Conservation (phyloP, 2,888 invertebrate genomes). For the Chrysolina americana region DNA sequence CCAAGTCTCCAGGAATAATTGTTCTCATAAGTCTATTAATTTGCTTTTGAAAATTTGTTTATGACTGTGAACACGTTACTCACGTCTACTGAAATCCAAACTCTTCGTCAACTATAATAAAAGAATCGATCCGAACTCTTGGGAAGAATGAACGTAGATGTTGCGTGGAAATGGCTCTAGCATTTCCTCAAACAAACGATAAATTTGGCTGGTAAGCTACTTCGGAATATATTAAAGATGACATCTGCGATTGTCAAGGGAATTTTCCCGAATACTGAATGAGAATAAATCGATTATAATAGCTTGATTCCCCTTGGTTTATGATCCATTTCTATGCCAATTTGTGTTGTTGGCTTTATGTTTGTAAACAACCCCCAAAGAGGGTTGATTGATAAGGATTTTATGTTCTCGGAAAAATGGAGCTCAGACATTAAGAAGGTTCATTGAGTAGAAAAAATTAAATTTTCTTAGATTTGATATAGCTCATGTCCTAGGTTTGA, state of each 20-base stretch:
- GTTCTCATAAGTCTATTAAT: too few species aligned
- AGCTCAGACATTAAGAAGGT: background rate
- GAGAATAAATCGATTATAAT: background rate
- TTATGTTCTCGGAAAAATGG: background rate
- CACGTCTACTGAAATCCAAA: too few species aligned
- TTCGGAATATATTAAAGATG: constrained; percentile 16
- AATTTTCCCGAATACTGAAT: constrained; percentile 12
- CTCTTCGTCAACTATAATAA: too few species aligned
- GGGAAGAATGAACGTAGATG: constrained; percentile 10
- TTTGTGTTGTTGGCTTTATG: background rate
- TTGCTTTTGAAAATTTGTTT: too few species aligned
- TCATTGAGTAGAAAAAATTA: background rate
- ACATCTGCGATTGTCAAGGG: constrained; percentile 12
- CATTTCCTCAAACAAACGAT: constrained; percentile 24
- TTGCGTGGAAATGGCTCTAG: constrained; percentile 23
- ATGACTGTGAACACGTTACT: too few species aligned
- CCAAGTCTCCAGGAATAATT: too few species aligned
- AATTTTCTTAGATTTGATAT: too few species aligned
- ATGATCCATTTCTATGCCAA: constrained; percentile 16
- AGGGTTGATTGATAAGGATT: background rate
- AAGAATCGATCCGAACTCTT: background rate
- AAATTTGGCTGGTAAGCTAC: constrained; percentile 8
- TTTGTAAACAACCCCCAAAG: constrained; percentile 10
- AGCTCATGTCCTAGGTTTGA: too few species aligned
- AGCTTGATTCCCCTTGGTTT: constrained; percentile 10